A percentile compares a stretch with the other conserved stretches of the same genome.
phyloP scores from a whole-genome alignment of 1,140 invertebrate genomes.

The Eurosta solidaginis region DNA sequence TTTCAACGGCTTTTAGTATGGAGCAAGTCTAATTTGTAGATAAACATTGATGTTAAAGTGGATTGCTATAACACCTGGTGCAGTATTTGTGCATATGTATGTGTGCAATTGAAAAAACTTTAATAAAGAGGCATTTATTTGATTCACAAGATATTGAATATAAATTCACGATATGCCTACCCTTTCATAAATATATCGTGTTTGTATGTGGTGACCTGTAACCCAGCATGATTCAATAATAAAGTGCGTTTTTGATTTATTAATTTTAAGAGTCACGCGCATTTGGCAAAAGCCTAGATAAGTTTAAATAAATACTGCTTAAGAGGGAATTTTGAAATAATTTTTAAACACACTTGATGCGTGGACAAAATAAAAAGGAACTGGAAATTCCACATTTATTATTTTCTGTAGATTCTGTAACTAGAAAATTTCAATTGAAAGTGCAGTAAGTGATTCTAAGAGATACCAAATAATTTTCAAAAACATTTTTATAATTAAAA shows the following conservation, averaged over 20 bases:
- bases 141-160: background rate
- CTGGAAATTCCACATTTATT: too few species aligned
- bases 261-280: background rate
- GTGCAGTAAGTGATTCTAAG: too few species aligned
- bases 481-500: too few species aligned
- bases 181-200: background rate
- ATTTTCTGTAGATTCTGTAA: too few species aligned
- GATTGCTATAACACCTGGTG: background rate
- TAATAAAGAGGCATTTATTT: background rate
- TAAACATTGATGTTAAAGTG: background rate
- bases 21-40: background rate
- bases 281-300: background rate
- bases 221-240: background rate
- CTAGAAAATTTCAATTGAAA: too few species aligned
- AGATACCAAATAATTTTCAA: too few species aligned
- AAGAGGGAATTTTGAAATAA: too few species aligned
- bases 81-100: background rate
- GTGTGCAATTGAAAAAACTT: background rate
- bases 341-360: too few species aligned
- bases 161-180: background rate
- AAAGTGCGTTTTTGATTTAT: background rate
- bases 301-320: too few species aligned
- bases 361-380: too few species aligned
- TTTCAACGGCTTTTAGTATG: background rate
- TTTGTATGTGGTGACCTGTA: background rate